These are phyloP conservation scores for Origma solitaria DNA, from an alignment of 2,113 vertebrate genomes.

Conservation along the genomic window DNA sequence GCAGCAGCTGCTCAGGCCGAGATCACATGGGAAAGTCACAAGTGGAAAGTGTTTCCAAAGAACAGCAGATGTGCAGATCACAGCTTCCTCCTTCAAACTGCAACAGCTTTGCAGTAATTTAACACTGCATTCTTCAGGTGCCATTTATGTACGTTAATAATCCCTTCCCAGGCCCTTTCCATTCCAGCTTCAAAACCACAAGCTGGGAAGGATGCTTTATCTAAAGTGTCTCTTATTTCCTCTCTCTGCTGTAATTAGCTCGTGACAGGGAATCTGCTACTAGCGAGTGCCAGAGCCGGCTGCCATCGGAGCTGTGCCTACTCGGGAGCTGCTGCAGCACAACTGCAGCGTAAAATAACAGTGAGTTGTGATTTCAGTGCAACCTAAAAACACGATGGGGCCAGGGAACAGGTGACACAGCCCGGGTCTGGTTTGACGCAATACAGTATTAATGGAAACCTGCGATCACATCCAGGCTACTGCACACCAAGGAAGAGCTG, in stretches of 20 bases:
- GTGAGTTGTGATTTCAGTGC: background rate
- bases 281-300: background rate
- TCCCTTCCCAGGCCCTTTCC: constrained; percentile 42
- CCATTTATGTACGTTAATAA: constrained; percentile 16
- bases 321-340: background rate
- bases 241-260: constrained; percentile 39
- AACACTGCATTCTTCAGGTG: constrained; percentile 52
- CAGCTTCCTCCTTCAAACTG: constrained; percentile 29
- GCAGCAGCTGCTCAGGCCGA: constrained; percentile 14
- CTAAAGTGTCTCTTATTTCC: constrained; percentile 31
- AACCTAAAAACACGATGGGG: background rate
- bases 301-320: background rate
- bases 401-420: background rate
- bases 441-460: background rate
- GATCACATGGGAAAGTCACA: constrained; percentile 20
- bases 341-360: background rate
- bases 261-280: constrained; percentile 19
- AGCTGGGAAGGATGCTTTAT: constrained; percentile 32
- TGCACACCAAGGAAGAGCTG: background rate
- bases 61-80: constrained; percentile 40
- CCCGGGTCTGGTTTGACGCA: background rate
- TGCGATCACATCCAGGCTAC: background rate
- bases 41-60: constrained; percentile 46
- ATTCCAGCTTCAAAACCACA: constrained; percentile 33
- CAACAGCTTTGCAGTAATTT: constrained; percentile 30